Evolutionary conservation across 2,888 invertebrate genomes (phyloP).

Genomic region (Cremastinae sp.): DNA sequence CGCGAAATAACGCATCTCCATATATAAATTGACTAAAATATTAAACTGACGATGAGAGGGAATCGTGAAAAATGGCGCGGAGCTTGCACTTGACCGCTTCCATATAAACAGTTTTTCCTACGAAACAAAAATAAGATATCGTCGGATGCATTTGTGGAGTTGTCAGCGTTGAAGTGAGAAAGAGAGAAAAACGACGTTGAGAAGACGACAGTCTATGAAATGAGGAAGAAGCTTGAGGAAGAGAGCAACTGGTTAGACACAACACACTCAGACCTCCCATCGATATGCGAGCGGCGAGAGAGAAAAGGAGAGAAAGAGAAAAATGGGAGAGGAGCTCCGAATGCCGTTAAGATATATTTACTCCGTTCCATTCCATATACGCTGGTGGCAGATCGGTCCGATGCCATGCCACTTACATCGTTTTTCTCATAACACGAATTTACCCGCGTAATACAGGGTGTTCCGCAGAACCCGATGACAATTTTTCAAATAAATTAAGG

Average conservation of each 20-base stretch:
- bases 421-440: slow-evolving; percentile 46
- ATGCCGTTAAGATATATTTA: slow-evolving; percentile 79
- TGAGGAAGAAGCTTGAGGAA: slow-evolving; percentile 54
- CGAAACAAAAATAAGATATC: too few species aligned
- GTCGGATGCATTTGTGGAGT: neutral
- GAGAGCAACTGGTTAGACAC: slow-evolving; percentile 77
- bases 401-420: slow-evolving; percentile 62
- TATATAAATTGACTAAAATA: too few species aligned
- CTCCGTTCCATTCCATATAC: slow-evolving; percentile 73
- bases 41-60: too few species aligned
- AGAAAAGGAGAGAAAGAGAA: neutral
- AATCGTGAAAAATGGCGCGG: too few species aligned
- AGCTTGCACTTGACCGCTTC: too few species aligned
- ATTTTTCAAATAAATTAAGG: too few species aligned
- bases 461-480: slow-evolving; percentile 6
- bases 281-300: slow-evolving; percentile 71
- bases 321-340: slow-evolving; percentile 58
- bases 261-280: slow-evolving; percentile 80
- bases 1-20: too few species aligned
- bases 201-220: slow-evolving; percentile 43
- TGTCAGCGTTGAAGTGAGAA: slow-evolving; percentile 4
- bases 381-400: slow-evolving; percentile 62
- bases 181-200: neutral
- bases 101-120: too few species aligned
- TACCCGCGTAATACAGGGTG: neutral